Conservation (phyloP, 2,797 vertebrate species). For the Buphagus erythrorhynchus region DNA sequence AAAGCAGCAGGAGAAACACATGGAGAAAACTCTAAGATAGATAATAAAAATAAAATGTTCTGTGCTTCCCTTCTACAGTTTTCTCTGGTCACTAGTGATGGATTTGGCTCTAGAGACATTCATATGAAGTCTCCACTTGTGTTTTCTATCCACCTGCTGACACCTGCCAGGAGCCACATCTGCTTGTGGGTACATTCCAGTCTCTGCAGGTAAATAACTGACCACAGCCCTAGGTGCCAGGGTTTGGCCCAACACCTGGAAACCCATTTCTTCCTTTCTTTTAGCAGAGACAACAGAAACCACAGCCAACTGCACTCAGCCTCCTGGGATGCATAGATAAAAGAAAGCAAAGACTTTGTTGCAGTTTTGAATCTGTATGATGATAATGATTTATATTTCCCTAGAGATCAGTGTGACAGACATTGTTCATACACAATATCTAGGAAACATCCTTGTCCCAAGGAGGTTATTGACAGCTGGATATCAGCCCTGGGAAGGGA, state of each 20-base stretch:
- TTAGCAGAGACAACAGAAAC: not conserved
- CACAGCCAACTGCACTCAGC: not conserved
- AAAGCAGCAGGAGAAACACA: not conserved
- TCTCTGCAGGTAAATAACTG: not conserved
- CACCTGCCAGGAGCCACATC: not conserved
- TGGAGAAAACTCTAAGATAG: not conserved
- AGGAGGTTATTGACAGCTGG: not conserved
- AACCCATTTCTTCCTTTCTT: not conserved
- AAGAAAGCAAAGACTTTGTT: not conserved
- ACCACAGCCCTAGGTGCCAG: not conserved
- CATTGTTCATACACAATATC: not conserved
- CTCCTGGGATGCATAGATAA: not conserved
- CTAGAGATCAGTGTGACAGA: not conserved
- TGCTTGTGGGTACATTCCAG: not conserved
- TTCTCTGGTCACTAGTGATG: not conserved
- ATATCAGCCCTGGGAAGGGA: not conserved
- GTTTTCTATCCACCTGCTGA: not conserved
- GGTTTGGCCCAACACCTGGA: not conserved
- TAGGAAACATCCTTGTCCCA: not conserved
- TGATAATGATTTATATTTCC: not conserved
- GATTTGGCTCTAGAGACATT: not conserved
- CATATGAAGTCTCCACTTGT: not conserved
- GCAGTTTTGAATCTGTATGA: not conserved
- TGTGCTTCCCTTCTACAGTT: not conserved
- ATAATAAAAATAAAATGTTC: not conserved